Conservation (phyloP, 2,797 vertebrate genomes). For the Garrulus glandarius region DNA sequence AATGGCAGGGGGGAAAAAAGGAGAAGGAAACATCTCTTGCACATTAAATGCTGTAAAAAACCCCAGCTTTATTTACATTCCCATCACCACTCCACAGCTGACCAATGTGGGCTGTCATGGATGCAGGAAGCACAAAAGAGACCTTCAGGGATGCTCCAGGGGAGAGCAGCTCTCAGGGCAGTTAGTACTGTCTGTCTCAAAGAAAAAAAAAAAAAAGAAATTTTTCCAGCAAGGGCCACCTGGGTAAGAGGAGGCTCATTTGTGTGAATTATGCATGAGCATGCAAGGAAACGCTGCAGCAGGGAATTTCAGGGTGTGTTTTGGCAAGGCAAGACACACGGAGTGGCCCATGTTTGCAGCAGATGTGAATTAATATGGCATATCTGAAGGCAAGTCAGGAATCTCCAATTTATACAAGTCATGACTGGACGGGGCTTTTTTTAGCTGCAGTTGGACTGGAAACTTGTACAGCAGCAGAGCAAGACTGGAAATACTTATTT, state of each 20-base stretch:
- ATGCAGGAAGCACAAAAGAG: neutral
- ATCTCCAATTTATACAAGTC: neutral
- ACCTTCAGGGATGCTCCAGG: neutral
- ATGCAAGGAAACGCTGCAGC: neutral
- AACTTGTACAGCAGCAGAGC: neutral
- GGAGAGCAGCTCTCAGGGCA: neutral
- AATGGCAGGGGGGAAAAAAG: neutral
- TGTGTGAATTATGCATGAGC: neutral
- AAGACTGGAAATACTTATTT: conserved; percentile 14
- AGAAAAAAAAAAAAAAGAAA: neutral
- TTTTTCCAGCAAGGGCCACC: neutral
- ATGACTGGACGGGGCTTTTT: neutral
- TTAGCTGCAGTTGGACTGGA: neutral
- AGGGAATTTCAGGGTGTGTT: neutral
- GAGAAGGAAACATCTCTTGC: neutral
- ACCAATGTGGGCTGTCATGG: rapidly evolving
- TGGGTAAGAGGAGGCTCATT: neutral
- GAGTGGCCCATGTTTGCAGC: neutral
- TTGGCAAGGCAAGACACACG: neutral
- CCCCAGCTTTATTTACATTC: neutral
- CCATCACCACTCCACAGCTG: neutral
- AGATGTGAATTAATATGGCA: conserved; percentile 20
- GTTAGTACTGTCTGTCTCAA: neutral
- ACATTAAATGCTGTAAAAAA: neutral
- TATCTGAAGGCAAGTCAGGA: conserved; percentile 22